Conservation (phyloP, 2,888 invertebrate species). For the Drosophila kambysellisi region DNA sequence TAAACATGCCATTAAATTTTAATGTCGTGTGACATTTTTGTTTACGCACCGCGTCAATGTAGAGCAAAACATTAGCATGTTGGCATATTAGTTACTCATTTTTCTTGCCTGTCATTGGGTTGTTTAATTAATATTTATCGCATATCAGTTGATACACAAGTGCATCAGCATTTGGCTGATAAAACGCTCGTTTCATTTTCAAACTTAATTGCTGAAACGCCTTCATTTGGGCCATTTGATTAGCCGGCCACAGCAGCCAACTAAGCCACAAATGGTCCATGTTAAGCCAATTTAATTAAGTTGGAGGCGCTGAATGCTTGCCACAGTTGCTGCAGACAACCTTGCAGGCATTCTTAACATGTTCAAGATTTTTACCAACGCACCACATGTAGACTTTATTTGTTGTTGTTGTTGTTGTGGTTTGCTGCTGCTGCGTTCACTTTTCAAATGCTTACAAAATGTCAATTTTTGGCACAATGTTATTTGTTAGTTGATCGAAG, state of each 20-base stretch:
- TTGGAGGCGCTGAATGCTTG: constrained; percentile 57
- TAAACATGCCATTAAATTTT: constrained; percentile 69
- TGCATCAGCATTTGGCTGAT: constrained; percentile 40
- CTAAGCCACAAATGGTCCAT: constrained; percentile 45
- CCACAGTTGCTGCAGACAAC: constrained; percentile 60
- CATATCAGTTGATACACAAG: constrained; percentile 27
- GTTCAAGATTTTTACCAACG: constrained; percentile 74
- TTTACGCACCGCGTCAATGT: constrained; percentile 62
- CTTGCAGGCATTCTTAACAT: constrained; percentile 74
- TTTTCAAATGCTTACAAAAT: constrained; percentile 71
- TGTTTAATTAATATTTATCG: constrained; percentile 72
- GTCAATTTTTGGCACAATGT: constrained; percentile 72
- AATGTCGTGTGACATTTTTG: constrained; percentile 71
- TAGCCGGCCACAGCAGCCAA: constrained; percentile 37
- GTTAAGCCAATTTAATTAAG: constrained; percentile 72
- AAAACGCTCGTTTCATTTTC: constrained; percentile 23
- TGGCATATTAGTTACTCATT: constrained; percentile 59
- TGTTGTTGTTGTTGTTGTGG: constrained; percentile 11
- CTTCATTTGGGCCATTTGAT: constrained; percentile 60
- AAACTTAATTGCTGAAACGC: constrained; percentile 40
- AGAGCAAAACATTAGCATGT: constrained; percentile 67
- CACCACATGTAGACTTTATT: constrained; percentile 46
- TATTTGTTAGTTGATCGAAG: constrained; percentile 71
- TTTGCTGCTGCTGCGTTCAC: constrained; percentile 63
- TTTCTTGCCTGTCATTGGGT: constrained; percentile 59